Base-by-base conservation (phyloP, 2,888 invertebrate species). In the Amphipoea oculea region DNA sequence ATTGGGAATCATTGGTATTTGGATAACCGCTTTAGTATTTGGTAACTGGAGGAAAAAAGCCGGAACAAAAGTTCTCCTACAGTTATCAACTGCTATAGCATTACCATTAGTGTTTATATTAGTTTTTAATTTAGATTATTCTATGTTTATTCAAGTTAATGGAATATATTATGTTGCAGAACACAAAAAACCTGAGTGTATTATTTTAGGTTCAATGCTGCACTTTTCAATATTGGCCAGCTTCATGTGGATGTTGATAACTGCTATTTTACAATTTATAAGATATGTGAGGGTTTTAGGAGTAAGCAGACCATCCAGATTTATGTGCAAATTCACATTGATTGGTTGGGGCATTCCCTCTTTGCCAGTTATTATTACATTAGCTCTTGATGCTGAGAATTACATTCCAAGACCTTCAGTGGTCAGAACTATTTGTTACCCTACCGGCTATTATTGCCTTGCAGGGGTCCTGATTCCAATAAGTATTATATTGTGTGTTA, bases 181-280 rank as follows among this genome's bases (percentile, higher is more conserved):
- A 66, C 75, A 92, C 74, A 93, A 90, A 89, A 91, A 89, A 87
- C 90, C 85, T 42, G 81, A 95, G 62, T 98, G 98, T 89, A 96
- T 98, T 66, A 88, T 95, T n/a, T 94, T 98, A 23, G 98, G 98
- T 6, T 97, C 97, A 12, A 87, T 97, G 9, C 92, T 98, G 63
- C 98, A 98, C 89, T 98, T 98, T 92, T 97, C 98, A 40, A 97
- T 98, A 60, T 93, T 98, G 69, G 97, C 98, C 3, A 97, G 98
- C 83, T 98, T 98, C 89, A 97, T 97, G 89, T 98, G 98, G 98
- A 98, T 98, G 98, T 93, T 98, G 42, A 97, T 98, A 77, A 97
- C 98, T 77, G 98, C 98, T 2, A 94, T 97, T 72, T 94, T 98
- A 78, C 98, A 98, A 92, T 98, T 98, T 91, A 97, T 98, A 77